Percentiles rank a stretch among this genome's conserved stretches.
These are phyloP conservation scores for Xestoiulus laeticollis DNA, from an alignment of 2,888 invertebrate genomes.

Conservation along the genomic window DNA sequence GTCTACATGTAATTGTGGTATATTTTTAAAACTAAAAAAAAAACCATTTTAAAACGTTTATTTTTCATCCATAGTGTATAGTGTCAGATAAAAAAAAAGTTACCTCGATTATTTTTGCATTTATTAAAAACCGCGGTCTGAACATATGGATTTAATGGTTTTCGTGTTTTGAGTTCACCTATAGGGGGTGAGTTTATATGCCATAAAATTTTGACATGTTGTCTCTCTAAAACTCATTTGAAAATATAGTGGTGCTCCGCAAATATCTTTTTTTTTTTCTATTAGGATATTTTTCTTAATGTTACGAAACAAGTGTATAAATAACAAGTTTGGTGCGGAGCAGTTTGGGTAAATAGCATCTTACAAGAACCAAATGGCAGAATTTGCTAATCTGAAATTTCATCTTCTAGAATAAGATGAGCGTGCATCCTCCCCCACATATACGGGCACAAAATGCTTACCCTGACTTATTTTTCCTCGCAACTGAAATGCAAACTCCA, in stretches of 20 bases:
- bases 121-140: background rate
- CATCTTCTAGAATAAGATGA: constrained; percentile 36
- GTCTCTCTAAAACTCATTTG: constrained; percentile 13
- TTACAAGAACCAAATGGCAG: constrained; percentile 40
- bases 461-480: background rate
- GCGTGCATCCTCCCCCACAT: constrained; percentile 21
- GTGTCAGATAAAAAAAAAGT: background rate
- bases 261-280: constrained; percentile 25
- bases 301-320: constrained; percentile 43
- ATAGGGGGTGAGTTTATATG: background rate
- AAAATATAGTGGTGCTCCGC: background rate
- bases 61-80: background rate
- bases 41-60: background rate
- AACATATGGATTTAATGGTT: background rate
- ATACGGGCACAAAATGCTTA: constrained; percentile 1
- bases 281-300: constrained; percentile 1
- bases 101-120: background rate
- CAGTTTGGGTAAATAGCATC: background rate
- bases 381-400: constrained; percentile 36
- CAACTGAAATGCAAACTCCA: constrained; percentile 24
- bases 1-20: background rate
- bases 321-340: background rate
- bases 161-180: background rate
- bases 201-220: constrained; percentile 17
- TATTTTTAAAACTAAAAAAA: background rate